phyloP scores from a whole-genome alignment of 64 coral and sea anemone genomes.

The Pocillopora damicornis region DNA sequence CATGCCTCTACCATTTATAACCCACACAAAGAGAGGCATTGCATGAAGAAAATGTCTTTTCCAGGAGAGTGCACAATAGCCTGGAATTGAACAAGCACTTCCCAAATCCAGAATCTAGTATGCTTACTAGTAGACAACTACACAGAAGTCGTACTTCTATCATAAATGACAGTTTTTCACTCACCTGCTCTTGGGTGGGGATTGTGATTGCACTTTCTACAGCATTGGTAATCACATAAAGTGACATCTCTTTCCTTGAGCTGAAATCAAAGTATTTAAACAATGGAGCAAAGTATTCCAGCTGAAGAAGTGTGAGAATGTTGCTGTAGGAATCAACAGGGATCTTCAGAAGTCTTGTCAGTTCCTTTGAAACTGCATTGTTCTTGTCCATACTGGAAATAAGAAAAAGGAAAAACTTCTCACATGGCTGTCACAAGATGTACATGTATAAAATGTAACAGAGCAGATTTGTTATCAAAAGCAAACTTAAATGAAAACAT shows the following conservation, averaged over 20 bases:
- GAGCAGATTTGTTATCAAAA: too few relatives aligned
- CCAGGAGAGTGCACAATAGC: too few relatives aligned
- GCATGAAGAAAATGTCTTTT: too few relatives aligned
- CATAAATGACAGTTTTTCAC: neutral
- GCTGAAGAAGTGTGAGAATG: constrained; percentile 78
- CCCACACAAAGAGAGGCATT: too few relatives aligned
- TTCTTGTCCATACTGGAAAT: constrained; percentile 89
- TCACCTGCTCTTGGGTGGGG: constrained; percentile 87
- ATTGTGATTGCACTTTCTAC: constrained; percentile 86
- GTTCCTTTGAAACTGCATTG: constrained; percentile 92
- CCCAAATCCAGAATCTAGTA: too few relatives aligned
- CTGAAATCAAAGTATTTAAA: constrained; percentile 90
- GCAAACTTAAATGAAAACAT: too few relatives aligned
- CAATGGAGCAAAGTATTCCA: constrained; percentile 84
- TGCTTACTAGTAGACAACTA: too few relatives aligned
- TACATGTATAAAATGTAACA: too few relatives aligned
- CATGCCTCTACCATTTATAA: too few relatives aligned
- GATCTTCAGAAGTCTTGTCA: constrained; percentile 88
- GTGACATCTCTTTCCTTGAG: constrained; percentile 90
- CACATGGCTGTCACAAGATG: too few relatives aligned
- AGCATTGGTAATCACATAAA: constrained; percentile 90
- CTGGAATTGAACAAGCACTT: too few relatives aligned
- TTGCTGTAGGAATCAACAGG: constrained; percentile 98
- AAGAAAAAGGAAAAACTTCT: neutral
- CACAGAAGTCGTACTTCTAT: too few relatives aligned